These are phyloP conservation scores for Cyprinella venusta DNA, from an alignment of 2,797 vertebrate genomes.

Conservation along the genomic window DNA sequence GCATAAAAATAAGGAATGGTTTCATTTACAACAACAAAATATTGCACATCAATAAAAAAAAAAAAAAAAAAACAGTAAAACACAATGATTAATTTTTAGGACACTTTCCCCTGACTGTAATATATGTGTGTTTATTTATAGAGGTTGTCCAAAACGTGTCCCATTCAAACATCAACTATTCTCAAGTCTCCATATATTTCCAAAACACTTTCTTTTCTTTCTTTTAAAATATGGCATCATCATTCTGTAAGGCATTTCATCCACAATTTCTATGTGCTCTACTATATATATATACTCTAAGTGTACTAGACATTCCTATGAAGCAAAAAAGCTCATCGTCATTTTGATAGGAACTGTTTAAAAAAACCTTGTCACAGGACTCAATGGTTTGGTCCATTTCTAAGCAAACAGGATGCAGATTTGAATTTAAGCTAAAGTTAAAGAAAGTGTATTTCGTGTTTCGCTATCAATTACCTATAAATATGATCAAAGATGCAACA, in stretches of 20 bases:
- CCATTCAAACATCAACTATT: not conserved
- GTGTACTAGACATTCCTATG: not conserved
- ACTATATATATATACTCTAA: not conserved
- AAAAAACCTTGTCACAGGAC: not conserved
- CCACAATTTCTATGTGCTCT: constrained; percentile 22
- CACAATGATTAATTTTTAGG: constrained; percentile 17
- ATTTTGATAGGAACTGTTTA: not conserved
- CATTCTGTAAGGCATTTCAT: constrained; percentile 51
- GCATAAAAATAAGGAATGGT: constrained; percentile 35
- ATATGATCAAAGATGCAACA: not conserved
- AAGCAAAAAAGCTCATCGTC: not conserved
- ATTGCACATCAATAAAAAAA: constrained; percentile 31
- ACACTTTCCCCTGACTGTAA: constrained; percentile 5
- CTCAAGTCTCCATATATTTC: not conserved
- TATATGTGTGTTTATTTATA: not conserved
- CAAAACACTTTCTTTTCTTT: not conserved
- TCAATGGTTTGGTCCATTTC: not conserved
- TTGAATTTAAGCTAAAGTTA: not conserved
- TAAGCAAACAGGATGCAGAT: constrained; percentile 4
- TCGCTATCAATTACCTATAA: not conserved
- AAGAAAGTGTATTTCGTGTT: not conserved
- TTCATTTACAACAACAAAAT: constrained; percentile 23
- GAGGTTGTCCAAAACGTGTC: not conserved
- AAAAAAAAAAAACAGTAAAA: not conserved
- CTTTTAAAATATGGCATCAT: constrained; percentile 30